Evolutionary conservation across 2,113 vertebrate genomes (phyloP).

Genomic region (Propithecus coquereli): DNA sequence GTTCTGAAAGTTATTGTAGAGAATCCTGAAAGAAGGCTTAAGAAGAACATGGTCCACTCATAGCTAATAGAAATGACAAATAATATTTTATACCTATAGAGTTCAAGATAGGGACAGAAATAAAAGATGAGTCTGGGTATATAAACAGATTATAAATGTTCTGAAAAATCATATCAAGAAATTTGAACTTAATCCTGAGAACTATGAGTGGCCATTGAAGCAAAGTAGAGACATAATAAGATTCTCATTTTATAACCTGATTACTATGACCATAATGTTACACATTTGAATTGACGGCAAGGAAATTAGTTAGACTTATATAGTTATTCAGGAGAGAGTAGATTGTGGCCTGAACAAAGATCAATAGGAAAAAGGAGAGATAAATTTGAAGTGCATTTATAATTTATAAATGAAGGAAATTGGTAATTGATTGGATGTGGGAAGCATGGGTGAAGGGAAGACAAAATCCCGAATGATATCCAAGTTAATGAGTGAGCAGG

Average conservation of each 20-base stretch:
- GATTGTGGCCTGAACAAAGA: background rate
- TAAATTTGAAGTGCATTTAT: background rate
- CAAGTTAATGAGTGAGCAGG: background rate
- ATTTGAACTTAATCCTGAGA: conserved; percentile 15
- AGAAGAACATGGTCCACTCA: background rate
- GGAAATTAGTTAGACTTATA: background rate
- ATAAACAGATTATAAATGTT: background rate
- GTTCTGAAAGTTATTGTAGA: background rate
- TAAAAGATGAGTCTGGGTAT: background rate
- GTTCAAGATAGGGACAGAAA: background rate
- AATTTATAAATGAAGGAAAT: background rate
- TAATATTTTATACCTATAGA: background rate
- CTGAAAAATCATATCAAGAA: background rate
- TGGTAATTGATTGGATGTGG: background rate
- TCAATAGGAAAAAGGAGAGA: background rate
- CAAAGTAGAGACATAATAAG: background rate
- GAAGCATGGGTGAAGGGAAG: background rate
- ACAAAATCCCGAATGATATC: background rate
- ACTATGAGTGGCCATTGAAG: background rate
- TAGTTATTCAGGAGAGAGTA: background rate
- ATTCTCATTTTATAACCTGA: background rate
- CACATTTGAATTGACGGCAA: background rate
- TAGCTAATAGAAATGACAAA: background rate
- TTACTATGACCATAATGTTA: background rate
- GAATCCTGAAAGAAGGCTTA: background rate